Evolutionary conservation across 2,797 vertebrate genomes (phyloP).

Genomic region (Scyliorhinus canicula): DNA sequence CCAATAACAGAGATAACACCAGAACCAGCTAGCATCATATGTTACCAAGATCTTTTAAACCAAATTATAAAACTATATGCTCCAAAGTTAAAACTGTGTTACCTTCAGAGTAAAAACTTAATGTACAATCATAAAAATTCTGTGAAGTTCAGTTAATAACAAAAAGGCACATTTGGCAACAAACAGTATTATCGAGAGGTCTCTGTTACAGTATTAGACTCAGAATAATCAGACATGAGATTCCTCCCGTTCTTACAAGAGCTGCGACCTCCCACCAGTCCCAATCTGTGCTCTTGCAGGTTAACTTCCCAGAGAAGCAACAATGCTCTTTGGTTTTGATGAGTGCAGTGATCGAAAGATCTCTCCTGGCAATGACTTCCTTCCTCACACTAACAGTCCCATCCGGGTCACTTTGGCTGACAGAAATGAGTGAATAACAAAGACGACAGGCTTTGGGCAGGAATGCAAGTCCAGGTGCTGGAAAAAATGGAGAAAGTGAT

Average conservation of each 20-base stretch:
- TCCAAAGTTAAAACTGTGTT: constrained; percentile 13
- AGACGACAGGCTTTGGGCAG: constrained; percentile 89
- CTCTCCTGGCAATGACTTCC: neutral
- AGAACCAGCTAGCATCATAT: neutral
- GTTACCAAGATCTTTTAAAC: neutral
- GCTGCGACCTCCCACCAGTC: neutral
- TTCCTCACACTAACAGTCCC: constrained; percentile 79
- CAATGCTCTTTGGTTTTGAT: neutral
- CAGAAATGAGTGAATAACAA: constrained; percentile 90
- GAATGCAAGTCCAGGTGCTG: constrained; percentile 89
- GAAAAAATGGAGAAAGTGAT: neutral
- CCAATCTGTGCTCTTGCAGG: neutral
- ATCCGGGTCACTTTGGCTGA: constrained; percentile 93
- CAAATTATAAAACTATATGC: constrained; percentile 21
- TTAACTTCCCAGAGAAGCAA: neutral
- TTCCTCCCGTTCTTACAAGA: neutral
- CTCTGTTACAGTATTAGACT: neutral
- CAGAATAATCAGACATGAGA: neutral
- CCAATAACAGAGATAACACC: neutral
- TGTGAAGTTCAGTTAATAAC: constrained; percentile 11
- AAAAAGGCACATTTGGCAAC: constrained; percentile 41
- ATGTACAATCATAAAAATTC: constrained; percentile 11
- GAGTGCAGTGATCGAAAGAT: neutral
- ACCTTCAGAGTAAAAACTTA: constrained; percentile 14
- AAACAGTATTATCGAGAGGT: neutral